Percentiles rank a stretch among this genome's conserved stretches.
phyloP scores from a whole-genome alignment of 2,888 invertebrate species.

The Chorisops tibialis region DNA sequence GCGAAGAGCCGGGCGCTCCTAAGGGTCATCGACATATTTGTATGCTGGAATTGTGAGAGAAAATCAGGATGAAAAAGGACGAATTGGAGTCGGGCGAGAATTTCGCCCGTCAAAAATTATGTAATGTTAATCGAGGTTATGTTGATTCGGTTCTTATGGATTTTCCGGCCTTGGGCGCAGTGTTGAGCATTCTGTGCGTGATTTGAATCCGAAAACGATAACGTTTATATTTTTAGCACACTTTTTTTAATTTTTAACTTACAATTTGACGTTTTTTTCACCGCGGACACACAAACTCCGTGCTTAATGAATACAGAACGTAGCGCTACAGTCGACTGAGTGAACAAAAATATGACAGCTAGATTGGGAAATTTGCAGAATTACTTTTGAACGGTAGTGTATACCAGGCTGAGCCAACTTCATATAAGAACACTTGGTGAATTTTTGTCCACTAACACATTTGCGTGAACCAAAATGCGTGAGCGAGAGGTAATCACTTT shows the following conservation, averaged over 20 bases:
- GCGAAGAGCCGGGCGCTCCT: constrained; percentile 51
- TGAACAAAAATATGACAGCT: too few species aligned
- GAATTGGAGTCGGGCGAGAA: background rate
- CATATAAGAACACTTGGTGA: too few species aligned
- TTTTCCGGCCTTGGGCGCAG: background rate
- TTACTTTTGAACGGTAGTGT: too few species aligned
- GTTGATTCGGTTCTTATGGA: background rate
- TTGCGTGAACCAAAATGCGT: too few species aligned
- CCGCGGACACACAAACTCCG: constrained; percentile 7
- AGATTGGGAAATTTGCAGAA: too few species aligned
- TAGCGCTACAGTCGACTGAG: constrained; percentile 7
- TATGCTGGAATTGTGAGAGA: background rate
- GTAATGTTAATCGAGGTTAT: constrained; percentile 17
- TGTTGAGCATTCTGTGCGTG: background rate
- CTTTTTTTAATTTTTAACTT: background rate
- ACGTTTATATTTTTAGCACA: background rate
- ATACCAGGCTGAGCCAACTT: too few species aligned
- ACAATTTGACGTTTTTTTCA: constrained; percentile 13
- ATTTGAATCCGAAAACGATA: too few species aligned
- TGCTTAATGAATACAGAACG: background rate
- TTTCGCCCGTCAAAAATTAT: constrained; percentile 7
- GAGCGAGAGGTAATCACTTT: too few species aligned
- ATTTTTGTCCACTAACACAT: too few species aligned
- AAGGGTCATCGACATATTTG: constrained; percentile 56
- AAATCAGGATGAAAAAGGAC: too few species aligned